Conservation (phyloP, 2,113 vertebrate species). For the Ciconia maguari region DNA sequence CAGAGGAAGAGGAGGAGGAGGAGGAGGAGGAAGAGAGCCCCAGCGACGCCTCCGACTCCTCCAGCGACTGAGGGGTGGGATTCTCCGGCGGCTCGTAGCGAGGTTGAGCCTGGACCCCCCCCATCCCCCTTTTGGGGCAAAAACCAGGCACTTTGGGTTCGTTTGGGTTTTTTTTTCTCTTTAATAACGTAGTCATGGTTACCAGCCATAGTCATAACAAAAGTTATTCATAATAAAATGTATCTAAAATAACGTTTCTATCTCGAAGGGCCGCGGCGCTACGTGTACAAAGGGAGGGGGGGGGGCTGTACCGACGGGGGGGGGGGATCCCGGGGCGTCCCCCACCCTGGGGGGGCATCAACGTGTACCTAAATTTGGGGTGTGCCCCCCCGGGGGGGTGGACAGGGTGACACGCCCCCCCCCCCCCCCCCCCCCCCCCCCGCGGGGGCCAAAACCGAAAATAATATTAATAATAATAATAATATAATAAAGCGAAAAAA, state of each 20-base stretch:
- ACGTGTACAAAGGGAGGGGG: slow-evolving; percentile 57
- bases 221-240: slow-evolving; percentile 80
- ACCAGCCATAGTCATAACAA: slow-evolving; percentile 82
- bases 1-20: neutral
- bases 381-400: too few species aligned
- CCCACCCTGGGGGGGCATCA: neutral
- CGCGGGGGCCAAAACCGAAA: too few species aligned
- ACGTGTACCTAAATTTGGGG: too few species aligned
- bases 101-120: too few species aligned
- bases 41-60: neutral
- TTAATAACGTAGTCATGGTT: slow-evolving; percentile 79
- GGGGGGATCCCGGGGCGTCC: neutral
- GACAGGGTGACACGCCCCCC: too few species aligned
- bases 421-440: too few species aligned
- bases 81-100: neutral
- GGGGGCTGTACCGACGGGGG: slow-evolving; percentile 55
- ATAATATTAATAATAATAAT: too few species aligned
- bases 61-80: neutral
- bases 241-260: slow-evolving; percentile 81
- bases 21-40: neutral
- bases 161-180: neutral
- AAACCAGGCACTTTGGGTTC: too few species aligned
- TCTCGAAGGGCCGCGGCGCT: slow-evolving; percentile 49
- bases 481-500: too few species aligned
- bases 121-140: too few species aligned